Base-by-base conservation (phyloP, 2,888 invertebrate species). In the Leptarthrus brevirostris region DNA sequence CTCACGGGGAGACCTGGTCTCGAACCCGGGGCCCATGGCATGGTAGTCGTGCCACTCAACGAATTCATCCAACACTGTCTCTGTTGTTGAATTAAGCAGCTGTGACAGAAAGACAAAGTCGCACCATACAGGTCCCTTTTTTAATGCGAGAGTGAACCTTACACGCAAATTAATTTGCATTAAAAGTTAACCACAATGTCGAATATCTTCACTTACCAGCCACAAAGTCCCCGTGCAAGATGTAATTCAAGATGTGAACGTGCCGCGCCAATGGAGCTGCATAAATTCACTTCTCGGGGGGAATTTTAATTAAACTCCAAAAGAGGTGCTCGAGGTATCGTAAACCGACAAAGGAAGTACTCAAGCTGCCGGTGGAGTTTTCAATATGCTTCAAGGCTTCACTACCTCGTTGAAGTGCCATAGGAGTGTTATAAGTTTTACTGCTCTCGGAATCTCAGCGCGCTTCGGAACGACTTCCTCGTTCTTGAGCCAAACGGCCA, bases 301-400 rank as follows among this genome's bases (percentile, higher is more conserved):
- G 20, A 58, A 34, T 58, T 58, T 58, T 58, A 58, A 40, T 58
- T 58, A 58, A 58, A 58, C 58, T 58, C 36, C 58, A 36, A 3
- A 58, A 58, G 58, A 58, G 58, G 58, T 40, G 40, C 36, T 34
- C 36, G 18, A 58, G 58, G 58, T 40, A 58, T 58, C 58, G 18
- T n/a, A 58, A 58, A 36, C 18, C 56, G 16, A 8, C n/a, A 30
- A 56, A 22, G 18, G 22, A 30, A 14, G 56, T 30, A 56, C 56
- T 56, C 56, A 56, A 54, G 58, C 58, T 36, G 34, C 20, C 14
- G 12, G 34, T 18, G 34, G 36, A 36, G 58, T 58, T 58, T 36
- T 58, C 58, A 58, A 58, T 58, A 58, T 58, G 34, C 36, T 36
- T 58, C 18, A 36, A 58, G 34, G 34, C 36, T 36, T 58, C 18